Base-by-base conservation (phyloP, 2,113 vertebrate species). In the Lates calcarifer region DNA sequence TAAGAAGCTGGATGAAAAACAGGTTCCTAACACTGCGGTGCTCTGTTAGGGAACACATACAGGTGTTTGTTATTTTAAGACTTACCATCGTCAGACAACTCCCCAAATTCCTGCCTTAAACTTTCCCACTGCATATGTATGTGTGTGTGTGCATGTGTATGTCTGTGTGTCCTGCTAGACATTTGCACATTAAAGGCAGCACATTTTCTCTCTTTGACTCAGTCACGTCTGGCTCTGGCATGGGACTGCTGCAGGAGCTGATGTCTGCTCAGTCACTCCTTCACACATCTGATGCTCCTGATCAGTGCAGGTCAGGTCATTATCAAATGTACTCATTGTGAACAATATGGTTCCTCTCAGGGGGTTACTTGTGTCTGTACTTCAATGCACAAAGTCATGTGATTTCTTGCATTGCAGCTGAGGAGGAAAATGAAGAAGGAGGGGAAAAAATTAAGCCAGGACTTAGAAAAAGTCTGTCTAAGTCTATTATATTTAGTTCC, bases 31-130 rank as follows among this genome's bases (percentile, higher is more conserved):
- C 85, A 31, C 64, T 83, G 73, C 26, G 1, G 55, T 29, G 1
- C 63, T 73, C 70, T 69, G 33, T 69, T 83, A 94, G 77, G 55
- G 22, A 84, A 79, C 66, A 75, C 11, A 63, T 76, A 79, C 33
- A 68, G 39, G 43, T 91, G 77, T 91, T 95, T 95, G 90, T 95
- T 94, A 86, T 95, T 95, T 68, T 82, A 91, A 92, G 85, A 90
- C 81, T 63, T 90, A 62, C 9, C 78, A 89, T 79, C 33, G 79
- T 86, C 77, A 86, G 85, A 75, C 77, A 91, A 90, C 77, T 81
- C 88, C 78, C 82, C 29, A 2, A 82, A 90, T 86, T 79, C 83
- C 79, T 84, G 65, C 55, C 12, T 69, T 29, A 67, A 76, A 84
- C 65, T 47, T 63, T 84, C 63, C 74, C 26, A 29, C 61, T 71